These are phyloP conservation scores for Agrochola circellaris DNA, from an alignment of 2,888 invertebrate genomes.

Conservation along the genomic window DNA sequence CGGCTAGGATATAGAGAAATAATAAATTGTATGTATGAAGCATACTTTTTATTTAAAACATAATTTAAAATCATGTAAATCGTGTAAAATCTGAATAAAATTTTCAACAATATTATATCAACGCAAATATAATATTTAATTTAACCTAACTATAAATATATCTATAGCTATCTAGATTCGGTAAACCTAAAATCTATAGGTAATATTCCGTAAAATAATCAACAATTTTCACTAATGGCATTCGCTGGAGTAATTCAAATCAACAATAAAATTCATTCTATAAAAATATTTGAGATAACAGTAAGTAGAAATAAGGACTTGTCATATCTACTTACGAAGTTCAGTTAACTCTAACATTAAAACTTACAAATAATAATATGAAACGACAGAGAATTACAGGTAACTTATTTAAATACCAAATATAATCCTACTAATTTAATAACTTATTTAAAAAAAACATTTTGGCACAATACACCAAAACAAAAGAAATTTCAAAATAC, in stretches of 20 bases:
- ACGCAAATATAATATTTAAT: conserved; percentile 74
- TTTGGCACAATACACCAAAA: conserved; percentile 84
- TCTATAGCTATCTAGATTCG: conserved; percentile 65
- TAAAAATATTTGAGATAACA: conserved; percentile 70
- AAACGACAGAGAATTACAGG: conserved; percentile 63
- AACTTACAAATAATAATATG: conserved; percentile 55
- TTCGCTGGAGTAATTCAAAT: conserved; percentile 73
- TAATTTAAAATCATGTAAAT: conserved; percentile 87
- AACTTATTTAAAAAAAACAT: conserved; percentile 71
- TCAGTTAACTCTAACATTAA: conserved; percentile 49
- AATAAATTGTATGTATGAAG: conserved; percentile 73
- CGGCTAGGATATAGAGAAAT: conserved; percentile 11
- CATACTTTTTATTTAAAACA: conserved; percentile 88
- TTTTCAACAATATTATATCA: conserved; percentile 84
- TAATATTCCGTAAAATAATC: conserved; percentile 62
- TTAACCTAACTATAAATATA: conserved; percentile 73
- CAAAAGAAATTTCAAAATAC: conserved; percentile 55
- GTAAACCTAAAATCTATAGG: conserved; percentile 57
- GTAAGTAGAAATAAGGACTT: conserved; percentile 63
- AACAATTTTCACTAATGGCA: conserved; percentile 84
- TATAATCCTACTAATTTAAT: conserved; percentile 69
- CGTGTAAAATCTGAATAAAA: conserved; percentile 89
- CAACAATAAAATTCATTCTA: conserved; percentile 58
- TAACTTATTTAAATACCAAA: conserved; percentile 70
- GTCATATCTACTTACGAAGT: conserved; percentile 54